Conservation (phyloP, 2,888 invertebrate species). For the Clunio marinus region DNA sequence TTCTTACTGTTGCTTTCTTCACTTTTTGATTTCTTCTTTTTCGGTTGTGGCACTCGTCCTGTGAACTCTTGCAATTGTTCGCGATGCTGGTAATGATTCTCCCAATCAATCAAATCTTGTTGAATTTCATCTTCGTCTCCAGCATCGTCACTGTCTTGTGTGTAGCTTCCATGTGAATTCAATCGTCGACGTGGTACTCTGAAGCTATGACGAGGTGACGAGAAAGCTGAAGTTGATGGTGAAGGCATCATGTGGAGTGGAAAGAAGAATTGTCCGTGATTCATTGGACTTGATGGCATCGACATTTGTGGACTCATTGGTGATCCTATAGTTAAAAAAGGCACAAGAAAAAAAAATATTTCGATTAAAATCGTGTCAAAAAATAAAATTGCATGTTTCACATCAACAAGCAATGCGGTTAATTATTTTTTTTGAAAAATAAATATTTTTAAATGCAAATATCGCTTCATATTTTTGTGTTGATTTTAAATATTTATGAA, state of each 20-base stretch:
- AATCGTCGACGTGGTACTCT: background rate
- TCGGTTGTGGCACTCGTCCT: conserved; percentile 51
- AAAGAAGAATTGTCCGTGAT: background rate
- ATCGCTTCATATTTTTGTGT: too few species aligned
- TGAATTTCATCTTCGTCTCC: background rate
- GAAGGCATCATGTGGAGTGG: background rate
- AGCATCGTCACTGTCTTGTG: conserved; percentile 2
- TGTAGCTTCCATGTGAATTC: conserved; percentile 2
- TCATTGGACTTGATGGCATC: background rate
- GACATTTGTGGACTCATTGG: background rate
- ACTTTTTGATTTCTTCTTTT: conserved; percentile 48
- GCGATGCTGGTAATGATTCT: conserved; percentile 42
- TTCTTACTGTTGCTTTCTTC: background rate
- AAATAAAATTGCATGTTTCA: background rate
- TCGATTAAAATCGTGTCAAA: background rate
- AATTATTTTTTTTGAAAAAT: conserved; percentile 12
- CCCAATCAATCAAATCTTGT: background rate
- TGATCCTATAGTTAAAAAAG: background rate
- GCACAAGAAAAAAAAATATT: background rate
- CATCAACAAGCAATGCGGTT: too few species aligned
- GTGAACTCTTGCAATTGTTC: conserved; percentile 51
- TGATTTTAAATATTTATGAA: conserved; percentile 5
- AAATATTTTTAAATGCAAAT: conserved; percentile 2
- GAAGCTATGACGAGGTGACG: conserved; percentile 15
- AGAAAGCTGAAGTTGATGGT: background rate